phyloP scores from a whole-genome alignment of 2,113 vertebrate genomes.

The Xenus cinereus region DNA sequence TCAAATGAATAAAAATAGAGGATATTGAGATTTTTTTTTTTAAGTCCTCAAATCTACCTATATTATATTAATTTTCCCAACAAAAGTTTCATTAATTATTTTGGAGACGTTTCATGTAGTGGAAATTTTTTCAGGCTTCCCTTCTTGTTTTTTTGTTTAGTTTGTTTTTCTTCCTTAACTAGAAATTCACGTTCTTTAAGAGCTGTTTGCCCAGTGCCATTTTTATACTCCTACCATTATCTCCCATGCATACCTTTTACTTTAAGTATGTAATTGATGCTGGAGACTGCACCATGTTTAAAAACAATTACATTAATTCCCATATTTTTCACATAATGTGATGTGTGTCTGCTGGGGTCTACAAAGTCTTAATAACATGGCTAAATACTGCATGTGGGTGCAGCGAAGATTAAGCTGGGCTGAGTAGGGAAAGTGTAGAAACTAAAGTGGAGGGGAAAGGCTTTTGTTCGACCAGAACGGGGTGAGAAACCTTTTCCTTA shows the following conservation, averaged over 20 bases:
- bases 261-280: neutral
- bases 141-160: neutral
- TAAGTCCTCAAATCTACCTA: neutral
- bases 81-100: neutral
- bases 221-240: neutral
- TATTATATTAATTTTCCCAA: neutral
- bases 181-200: constrained; percentile 7
- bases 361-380: neutral
- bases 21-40: neutral
- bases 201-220: neutral
- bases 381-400: neutral
- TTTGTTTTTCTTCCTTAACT: neutral
- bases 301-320: constrained; percentile 8
- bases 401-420: neutral
- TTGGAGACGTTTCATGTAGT: neutral
- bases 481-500: neutral
- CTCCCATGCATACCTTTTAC: neutral
- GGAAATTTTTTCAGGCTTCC: neutral
- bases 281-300: neutral
- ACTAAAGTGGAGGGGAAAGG: neutral
- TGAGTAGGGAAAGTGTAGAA: neutral
- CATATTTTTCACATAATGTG: neutral
- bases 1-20: neutral
- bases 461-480: neutral
- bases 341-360: constrained; percentile 4